Conservation (phyloP, 2,113 vertebrate genomes). For the Leucoraja erinaceus region DNA sequence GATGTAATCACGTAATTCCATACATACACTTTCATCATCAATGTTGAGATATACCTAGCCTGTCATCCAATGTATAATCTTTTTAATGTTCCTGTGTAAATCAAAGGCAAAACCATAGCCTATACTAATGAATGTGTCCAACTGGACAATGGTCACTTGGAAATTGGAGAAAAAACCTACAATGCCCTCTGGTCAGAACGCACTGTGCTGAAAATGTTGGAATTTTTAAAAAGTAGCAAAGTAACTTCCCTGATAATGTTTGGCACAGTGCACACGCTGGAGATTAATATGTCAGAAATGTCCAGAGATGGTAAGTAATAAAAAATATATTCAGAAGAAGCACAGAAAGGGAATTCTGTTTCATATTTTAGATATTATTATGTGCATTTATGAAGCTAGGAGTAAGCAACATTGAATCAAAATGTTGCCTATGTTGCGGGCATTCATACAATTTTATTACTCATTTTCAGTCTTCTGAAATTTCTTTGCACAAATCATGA, state of each 20-base stretch:
- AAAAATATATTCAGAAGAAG: neutral
- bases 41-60: too few species aligned
- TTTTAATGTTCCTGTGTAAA: neutral
- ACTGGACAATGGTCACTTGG: neutral
- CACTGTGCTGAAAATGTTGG: neutral
- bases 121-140: neutral
- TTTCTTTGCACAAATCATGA: neutral
- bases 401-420: neutral
- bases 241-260: neutral
- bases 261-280: neutral
- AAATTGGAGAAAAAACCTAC: neutral
- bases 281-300: neutral
- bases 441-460: neutral
- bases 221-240: neutral
- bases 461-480: neutral
- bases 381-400: neutral
- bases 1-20: neutral
- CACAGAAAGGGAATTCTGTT: neutral
- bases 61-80: neutral
- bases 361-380: neutral
- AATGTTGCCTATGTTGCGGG: neutral
- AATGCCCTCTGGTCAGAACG: neutral
- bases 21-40: neutral
- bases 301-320: conserved; percentile 14
- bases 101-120: neutral